These are phyloP conservation scores for Salmo trutta DNA, from an alignment of 2,797 vertebrate genomes.

Conservation along the genomic window DNA sequence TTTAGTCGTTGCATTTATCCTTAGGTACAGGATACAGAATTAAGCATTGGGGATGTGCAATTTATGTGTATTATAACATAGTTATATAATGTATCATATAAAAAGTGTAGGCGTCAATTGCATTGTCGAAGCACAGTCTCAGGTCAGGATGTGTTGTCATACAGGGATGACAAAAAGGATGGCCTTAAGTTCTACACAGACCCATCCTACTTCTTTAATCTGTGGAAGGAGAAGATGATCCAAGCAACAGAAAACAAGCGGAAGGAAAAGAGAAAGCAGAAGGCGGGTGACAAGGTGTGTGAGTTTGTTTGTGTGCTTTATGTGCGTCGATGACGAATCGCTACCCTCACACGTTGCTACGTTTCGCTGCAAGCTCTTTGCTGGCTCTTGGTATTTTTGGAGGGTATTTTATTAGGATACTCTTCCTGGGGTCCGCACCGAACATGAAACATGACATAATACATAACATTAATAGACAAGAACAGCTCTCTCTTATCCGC, in stretches of 20 bases:
- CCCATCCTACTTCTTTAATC: slow-evolving; percentile 90
- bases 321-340: not conserved
- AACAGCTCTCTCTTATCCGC: too few species aligned
- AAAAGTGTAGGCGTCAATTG: not conserved
- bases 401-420: too few species aligned
- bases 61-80: not conserved
- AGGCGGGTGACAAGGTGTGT: not conserved
- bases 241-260: slow-evolving; percentile 93
- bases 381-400: too few species aligned
- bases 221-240: slow-evolving; percentile 95
- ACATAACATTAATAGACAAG: too few species aligned
- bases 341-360: not conserved
- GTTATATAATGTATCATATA: not conserved
- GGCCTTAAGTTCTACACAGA: slow-evolving; percentile 94
- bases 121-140: not conserved
- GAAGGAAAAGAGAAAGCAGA: slow-evolving; percentile 16
- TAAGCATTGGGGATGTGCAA: not conserved
- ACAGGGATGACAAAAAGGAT: slow-evolving; percentile 89
- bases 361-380: not conserved
- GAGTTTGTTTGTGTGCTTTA: slow-evolving; percentile 3
- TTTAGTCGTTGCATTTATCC: not conserved
- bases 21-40: not conserved
- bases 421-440: too few species aligned
- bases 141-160: slow-evolving; percentile 32
- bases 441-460: too few species aligned